A percentile compares a stretch with the other conserved stretches of the same genome.
Conservation (phyloP, 2,113 vertebrate species). For the Mesitornis unicolor region DNA sequence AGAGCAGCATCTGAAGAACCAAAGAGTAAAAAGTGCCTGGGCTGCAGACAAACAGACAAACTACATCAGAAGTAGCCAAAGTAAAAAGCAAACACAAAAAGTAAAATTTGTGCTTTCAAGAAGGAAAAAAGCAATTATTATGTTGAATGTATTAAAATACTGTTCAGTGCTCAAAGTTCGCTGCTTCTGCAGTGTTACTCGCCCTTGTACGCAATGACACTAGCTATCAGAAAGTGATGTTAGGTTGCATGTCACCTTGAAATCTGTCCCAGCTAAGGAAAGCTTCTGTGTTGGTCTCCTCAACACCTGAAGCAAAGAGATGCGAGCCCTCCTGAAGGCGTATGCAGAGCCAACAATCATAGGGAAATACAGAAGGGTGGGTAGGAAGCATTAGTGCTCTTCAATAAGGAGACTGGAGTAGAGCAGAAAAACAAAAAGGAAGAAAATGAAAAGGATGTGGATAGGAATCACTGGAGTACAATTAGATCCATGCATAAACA, state of each 20-base stretch:
- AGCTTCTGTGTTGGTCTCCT: neutral
- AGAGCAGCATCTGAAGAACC: neutral
- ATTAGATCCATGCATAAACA: neutral
- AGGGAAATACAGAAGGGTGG: neutral
- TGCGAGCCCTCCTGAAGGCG: neutral
- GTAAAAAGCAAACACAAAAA: neutral
- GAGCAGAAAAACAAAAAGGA: accelerated
- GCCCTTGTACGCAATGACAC: neutral
- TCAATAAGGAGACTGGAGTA: neutral
- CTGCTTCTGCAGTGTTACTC: neutral
- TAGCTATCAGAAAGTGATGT: neutral
- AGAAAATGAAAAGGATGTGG: too few species aligned
- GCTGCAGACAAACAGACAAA: neutral
- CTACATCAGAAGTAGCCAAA: neutral
- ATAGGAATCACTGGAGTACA: neutral
- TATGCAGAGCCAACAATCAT: neutral
- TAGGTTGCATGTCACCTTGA: neutral
- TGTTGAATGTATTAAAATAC: neutral
- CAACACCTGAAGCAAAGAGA: neutral
- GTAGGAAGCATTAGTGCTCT: neutral
- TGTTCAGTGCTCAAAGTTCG: neutral
- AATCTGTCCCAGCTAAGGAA: neutral
- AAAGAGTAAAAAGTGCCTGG: neutral
- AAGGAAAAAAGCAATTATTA: neutral
- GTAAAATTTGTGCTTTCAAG: neutral